Percentiles rank a stretch among this genome's conserved stretches.
phyloP scores from a whole-genome alignment of 2,113 vertebrate genomes.

The Alouatta palliata region DNA sequence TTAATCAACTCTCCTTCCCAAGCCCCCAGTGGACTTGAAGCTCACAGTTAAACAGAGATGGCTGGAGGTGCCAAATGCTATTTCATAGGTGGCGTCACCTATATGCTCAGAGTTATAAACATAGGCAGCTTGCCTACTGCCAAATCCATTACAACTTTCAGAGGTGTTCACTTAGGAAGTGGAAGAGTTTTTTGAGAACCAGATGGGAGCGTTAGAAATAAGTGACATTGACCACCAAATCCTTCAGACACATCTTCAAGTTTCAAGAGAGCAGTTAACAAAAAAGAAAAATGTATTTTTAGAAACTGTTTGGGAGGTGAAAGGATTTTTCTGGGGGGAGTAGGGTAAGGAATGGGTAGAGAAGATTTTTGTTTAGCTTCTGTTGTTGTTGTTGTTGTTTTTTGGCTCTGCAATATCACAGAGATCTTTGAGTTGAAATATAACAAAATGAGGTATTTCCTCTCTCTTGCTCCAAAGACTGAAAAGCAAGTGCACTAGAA shows the following conservation, averaged over 20 bases:
- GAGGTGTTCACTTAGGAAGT: neutral
- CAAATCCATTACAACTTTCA: neutral
- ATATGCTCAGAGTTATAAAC: neutral
- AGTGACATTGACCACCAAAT: slow-evolving; percentile 39
- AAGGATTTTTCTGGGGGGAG: slow-evolving; percentile 64
- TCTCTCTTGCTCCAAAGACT: slow-evolving; percentile 45
- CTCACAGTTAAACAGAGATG: neutral
- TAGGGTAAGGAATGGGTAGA: slow-evolving; percentile 55
- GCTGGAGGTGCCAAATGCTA: neutral
- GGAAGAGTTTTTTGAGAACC: neutral
- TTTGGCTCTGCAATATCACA: slow-evolving; percentile 46
- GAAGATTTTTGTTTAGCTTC: neutral
- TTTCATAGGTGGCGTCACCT: neutral
- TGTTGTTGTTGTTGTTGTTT: neutral
- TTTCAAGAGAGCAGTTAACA: slow-evolving; percentile 74
- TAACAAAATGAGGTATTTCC: slow-evolving; percentile 35
- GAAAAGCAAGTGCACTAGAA: slow-evolving; percentile 2
- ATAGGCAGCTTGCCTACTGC: neutral
- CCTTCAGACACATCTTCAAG: slow-evolving; percentile 49
- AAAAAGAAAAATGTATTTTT: slow-evolving; percentile 68
- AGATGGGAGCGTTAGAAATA: slow-evolving; percentile 32
- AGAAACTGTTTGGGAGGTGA: slow-evolving; percentile 73
- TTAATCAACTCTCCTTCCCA: neutral
- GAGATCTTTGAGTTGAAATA: slow-evolving; percentile 52
- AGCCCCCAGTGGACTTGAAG: neutral